Evolutionary conservation across 2,113 vertebrate species (phyloP), one percentile per base, ranked within the genome.

Genomic region (Pionites leucogaster): DNA sequence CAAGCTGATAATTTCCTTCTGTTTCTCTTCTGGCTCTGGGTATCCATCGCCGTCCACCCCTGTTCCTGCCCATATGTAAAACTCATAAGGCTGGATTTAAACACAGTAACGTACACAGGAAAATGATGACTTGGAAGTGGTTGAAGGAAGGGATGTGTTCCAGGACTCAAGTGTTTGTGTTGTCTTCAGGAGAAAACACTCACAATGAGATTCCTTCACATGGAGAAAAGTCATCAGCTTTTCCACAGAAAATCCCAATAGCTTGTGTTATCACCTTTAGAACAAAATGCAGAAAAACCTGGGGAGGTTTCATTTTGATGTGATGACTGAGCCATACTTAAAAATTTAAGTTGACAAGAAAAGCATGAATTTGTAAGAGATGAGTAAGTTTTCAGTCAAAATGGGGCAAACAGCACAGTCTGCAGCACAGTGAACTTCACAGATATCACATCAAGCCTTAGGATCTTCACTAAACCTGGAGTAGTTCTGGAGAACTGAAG

Each of bases 21-120:
- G 62, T 86, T 96, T 81, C 83, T 92, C 15, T 78, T 93, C 82
- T 94, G 93, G 52, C 60, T 75, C 57, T 47, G 57, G 35, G 37
- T 92, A 81, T 92, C 53, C 52, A 65, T 71, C 4, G 2, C 69
- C 76, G 62, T 46, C 79, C 84, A 86, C 69, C 8, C 18, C 78
- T 82, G 74, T 96, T 96, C 93, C 92, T 94, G 82, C 42, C 79
- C 95, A 86, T 86, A 92, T 95, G 95, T 69, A 84, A 86, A 95
- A 93, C 65, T 91, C 90, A 87, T 96, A 93, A 93, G 59, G 17
- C n/a, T 5, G 9, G 41, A 69, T 71, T 86, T 69, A 91, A 92
- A 84, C 44, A 72, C 47, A 65, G 90, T 24, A 76, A 46, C 1
- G 3, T 72, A 79, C 44, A 44, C 31, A 86, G 35, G 72, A 74